Evolutionary conservation across 2,113 vertebrate genomes (phyloP).

Genomic region (Scomber japonicus): DNA sequence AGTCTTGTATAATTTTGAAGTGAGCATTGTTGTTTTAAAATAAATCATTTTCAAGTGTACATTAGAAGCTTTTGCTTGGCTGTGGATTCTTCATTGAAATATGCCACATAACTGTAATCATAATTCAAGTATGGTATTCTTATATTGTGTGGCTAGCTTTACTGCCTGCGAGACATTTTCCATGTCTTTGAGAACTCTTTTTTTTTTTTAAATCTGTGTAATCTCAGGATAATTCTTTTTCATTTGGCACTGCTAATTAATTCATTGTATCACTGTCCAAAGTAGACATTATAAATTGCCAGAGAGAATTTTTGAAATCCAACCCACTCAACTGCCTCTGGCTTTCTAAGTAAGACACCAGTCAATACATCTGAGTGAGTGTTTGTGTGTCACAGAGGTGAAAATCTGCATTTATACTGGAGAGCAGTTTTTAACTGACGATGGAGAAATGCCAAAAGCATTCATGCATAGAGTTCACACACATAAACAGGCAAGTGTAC

Average conservation of each 20-base stretch:
- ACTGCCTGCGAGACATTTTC: constrained; percentile 30
- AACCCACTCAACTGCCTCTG: constrained; percentile 74
- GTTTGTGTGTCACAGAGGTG: constrained; percentile 73
- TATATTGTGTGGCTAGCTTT: not conserved
- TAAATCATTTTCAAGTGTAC: not conserved
- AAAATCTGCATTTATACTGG: constrained; percentile 76
- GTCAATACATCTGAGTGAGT: constrained; percentile 72
- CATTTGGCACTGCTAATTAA: constrained; percentile 65
- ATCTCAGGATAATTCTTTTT: constrained; percentile 59
- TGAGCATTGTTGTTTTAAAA: too few species aligned
- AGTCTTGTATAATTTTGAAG: not conserved
- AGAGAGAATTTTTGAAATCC: constrained; percentile 60
- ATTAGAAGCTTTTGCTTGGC: not conserved
- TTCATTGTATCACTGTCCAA: constrained; percentile 63
- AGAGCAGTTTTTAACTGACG: constrained; percentile 58
- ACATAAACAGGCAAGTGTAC: not conserved
- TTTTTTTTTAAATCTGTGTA: constrained; percentile 23
- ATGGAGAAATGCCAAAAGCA: constrained; percentile 66
- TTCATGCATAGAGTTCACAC: constrained; percentile 33
- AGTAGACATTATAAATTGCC: constrained; percentile 63
- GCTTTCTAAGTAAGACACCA: constrained; percentile 69
- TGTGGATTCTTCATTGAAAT: not conserved
- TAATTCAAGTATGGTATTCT: not conserved
- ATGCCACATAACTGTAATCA: not conserved
- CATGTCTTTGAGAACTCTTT: constrained; percentile 1